A percentile compares a stretch with the other conserved stretches of the same genome.
phyloP scores from a whole-genome alignment of 2,888 invertebrate species.

The Eudasyphora cyanicolor region DNA sequence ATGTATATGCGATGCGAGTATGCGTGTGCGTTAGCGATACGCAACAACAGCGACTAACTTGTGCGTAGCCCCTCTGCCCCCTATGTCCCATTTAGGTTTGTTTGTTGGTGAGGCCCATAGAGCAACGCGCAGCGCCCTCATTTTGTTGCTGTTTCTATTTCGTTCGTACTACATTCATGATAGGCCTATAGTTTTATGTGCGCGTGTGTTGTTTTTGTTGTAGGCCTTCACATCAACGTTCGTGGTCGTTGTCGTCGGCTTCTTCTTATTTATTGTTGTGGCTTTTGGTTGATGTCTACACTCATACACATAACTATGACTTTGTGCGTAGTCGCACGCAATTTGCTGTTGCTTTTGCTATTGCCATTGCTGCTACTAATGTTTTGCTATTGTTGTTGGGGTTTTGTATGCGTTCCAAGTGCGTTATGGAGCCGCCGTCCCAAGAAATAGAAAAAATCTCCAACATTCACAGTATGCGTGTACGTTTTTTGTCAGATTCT shows the following conservation, averaged over 20 bases:
- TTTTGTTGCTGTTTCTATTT: slow-evolving; percentile 3
- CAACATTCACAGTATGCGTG: not conserved
- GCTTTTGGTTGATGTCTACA: slow-evolving; percentile 19
- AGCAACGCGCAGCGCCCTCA: slow-evolving; percentile 29
- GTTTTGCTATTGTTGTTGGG: slow-evolving; percentile 5
- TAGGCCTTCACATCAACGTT: not conserved
- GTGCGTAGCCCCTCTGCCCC: slow-evolving; percentile 53
- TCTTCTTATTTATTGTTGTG: not conserved
- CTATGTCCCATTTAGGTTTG: slow-evolving; percentile 49
- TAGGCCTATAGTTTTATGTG: not conserved
- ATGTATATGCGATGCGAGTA: not conserved
- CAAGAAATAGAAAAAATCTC: not conserved
- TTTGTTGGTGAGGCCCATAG: not conserved
- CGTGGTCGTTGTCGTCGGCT: not conserved
- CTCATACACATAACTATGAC: slow-evolving; percentile 2
- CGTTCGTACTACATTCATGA: not conserved
- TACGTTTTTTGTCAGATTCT: slow-evolving; percentile 14
- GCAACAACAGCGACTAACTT: slow-evolving; percentile 15
- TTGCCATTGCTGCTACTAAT: not conserved
- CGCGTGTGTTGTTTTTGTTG: slow-evolving; percentile 12
- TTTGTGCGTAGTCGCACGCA: slow-evolving; percentile 18
- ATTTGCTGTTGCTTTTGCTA: slow-evolving; percentile 23
- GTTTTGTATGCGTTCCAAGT: slow-evolving; percentile 30
- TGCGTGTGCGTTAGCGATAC: not conserved
- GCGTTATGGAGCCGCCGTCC: slow-evolving; percentile 6